phyloP scores from a whole-genome alignment of 2,113 vertebrate genomes.

The Deroptyus accipitrinus region DNA sequence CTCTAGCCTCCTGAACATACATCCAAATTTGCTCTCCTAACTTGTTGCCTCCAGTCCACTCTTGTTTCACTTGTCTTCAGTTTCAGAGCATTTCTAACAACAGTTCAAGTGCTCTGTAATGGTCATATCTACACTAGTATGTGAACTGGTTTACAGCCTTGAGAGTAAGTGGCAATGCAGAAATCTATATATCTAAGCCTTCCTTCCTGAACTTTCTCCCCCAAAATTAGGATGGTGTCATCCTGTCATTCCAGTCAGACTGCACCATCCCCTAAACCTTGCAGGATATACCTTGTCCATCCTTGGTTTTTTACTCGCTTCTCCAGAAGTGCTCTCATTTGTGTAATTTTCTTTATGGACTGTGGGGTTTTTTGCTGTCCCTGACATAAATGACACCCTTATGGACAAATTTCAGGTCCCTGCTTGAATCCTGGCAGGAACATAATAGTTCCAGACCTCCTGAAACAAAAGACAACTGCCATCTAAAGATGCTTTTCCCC shows the following conservation, averaged over 20 bases:
- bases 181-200: neutral
- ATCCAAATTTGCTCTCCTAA: neutral
- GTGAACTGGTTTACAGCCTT: neutral
- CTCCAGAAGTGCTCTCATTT: neutral
- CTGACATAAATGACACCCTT: neutral
- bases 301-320: neutral
- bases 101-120: neutral
- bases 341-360: neutral
- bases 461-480: neutral
- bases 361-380: fast-evolving
- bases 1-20: neutral
- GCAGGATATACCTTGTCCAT: fast-evolving
- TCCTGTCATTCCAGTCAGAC: neutral
- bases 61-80: neutral
- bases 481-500: neutral
- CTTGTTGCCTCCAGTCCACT: neutral
- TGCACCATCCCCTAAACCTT: neutral
- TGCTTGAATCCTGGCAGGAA: neutral
- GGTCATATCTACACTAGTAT: neutral
- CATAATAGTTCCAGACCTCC: neutral
- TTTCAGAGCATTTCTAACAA: neutral
- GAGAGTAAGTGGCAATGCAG: neutral
- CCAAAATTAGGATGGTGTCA: neutral
- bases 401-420: neutral
- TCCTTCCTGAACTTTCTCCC: neutral